Conservation (phyloP, 2,113 vertebrate genomes). For the Climacteris rufus region DNA sequence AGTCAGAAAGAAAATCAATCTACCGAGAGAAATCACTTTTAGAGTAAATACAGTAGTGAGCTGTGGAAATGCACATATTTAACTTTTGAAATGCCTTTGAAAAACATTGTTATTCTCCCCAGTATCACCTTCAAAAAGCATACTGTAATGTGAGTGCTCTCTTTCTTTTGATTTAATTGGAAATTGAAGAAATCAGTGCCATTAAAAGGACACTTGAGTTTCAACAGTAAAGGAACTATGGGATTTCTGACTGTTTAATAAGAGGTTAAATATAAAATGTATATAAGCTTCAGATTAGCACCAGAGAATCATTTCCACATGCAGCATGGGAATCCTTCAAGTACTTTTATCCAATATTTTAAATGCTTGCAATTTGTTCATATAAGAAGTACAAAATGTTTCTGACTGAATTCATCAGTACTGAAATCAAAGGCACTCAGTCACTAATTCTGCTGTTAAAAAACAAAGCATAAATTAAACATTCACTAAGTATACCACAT, state of each 20-base stretch:
- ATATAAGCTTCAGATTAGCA: neutral
- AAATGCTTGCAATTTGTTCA: constrained; percentile 36
- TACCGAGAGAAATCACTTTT: neutral
- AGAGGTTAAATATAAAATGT: neutral
- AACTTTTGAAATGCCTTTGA: neutral
- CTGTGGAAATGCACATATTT: neutral
- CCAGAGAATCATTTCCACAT: constrained; percentile 20
- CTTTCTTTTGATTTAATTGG: neutral
- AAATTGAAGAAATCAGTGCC: neutral
- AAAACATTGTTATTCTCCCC: neutral
- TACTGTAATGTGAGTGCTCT: neutral
- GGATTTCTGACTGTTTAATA: neutral
- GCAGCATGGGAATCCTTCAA: constrained; percentile 8
- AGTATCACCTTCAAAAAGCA: neutral
- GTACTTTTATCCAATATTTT: constrained; percentile 34
- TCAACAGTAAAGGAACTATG: neutral
- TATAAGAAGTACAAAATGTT: constrained; percentile 29
- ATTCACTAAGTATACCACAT: neutral
- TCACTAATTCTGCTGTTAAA: constrained; percentile 27
- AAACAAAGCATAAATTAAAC: constrained; percentile 28
- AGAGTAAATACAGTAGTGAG: neutral
- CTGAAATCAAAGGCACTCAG: constrained; percentile 43
- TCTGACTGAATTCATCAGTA: constrained; percentile 1
- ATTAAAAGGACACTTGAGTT: neutral
- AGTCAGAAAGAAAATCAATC: neutral